These are phyloP conservation scores for Pagrus major DNA, from an alignment of 2,113 vertebrate species.

Conservation along the genomic window DNA sequence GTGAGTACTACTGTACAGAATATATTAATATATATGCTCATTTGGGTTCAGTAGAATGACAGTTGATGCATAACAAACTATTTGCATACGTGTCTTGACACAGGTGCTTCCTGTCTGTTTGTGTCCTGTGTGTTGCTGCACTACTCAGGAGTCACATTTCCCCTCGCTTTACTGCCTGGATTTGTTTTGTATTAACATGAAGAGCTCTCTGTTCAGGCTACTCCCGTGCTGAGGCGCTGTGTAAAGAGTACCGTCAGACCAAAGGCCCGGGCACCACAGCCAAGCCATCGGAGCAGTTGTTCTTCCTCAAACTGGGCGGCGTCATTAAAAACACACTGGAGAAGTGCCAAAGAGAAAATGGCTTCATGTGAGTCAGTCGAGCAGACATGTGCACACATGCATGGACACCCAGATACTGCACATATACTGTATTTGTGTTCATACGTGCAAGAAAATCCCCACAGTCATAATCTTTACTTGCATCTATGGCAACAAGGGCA, in stretches of 20 bases:
- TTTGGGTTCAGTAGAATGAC: slow-evolving; percentile 5
- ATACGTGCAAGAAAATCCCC: neutral
- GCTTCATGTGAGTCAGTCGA: slow-evolving; percentile 92
- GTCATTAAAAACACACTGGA: slow-evolving; percentile 94
- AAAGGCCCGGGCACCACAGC: slow-evolving; percentile 95
- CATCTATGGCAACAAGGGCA: neutral
- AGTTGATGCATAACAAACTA: neutral
- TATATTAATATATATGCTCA: too few relatives aligned
- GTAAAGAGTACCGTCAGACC: slow-evolving; percentile 97
- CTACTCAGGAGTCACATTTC: neutral
- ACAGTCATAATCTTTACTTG: neutral
- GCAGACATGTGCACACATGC: neutral
- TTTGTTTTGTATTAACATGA: slow-evolving; percentile 9
- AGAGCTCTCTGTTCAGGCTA: slow-evolving; percentile 84
- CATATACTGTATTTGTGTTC: neutral
- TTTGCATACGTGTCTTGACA: neutral
- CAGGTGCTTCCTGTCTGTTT: slow-evolving; percentile 53
- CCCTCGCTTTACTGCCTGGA: neutral
- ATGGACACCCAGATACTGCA: neutral
- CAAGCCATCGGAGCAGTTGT: slow-evolving; percentile 96
- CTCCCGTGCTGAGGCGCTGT: slow-evolving; percentile 91
- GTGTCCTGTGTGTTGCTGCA: slow-evolving; percentile 1
- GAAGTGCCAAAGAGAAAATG: slow-evolving; percentile 97
- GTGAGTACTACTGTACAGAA: too few relatives aligned
- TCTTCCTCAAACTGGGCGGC: slow-evolving; percentile 93